These are phyloP conservation scores for Delphinus delphis DNA, from an alignment of 2,113 vertebrate species.

Conservation along the genomic window DNA sequence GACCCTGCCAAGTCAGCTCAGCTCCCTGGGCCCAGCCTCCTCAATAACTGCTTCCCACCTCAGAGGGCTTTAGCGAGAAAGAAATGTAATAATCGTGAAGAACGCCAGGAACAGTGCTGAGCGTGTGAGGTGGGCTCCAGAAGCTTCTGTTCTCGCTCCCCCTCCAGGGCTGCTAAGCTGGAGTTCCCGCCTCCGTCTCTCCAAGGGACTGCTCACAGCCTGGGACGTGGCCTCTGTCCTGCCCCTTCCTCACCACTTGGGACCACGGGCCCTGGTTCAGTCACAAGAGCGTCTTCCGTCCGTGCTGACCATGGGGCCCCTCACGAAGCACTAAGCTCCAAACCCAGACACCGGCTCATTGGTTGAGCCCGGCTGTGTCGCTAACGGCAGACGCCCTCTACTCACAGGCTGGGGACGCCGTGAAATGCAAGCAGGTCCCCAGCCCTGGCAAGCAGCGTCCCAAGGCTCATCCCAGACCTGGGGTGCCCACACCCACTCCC, in stretches of 20 bases:
- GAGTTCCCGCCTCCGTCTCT: accelerated
- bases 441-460: accelerated
- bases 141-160: not conserved
- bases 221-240: accelerated
- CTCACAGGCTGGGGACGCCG: accelerated
- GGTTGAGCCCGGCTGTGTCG: not conserved
- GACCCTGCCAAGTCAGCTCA: accelerated
- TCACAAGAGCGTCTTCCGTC: accelerated
- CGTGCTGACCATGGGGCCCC: accelerated
- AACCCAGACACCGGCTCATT: not conserved
- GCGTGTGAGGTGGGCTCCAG: not conserved
- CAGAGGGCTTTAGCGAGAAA: accelerated
- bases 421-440: not conserved
- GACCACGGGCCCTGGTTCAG: accelerated
- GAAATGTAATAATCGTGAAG: accelerated
- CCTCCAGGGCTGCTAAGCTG: not conserved
- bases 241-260: accelerated
- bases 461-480: not conserved
- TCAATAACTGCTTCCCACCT: not conserved
- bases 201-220: accelerated
- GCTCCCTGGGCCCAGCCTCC: not conserved
- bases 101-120: accelerated
- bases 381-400: accelerated
- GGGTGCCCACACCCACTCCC: not conserved
- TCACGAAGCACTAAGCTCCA: accelerated